Conservation (phyloP, 2,797 vertebrate species). For the Euthynnus affinis region DNA sequence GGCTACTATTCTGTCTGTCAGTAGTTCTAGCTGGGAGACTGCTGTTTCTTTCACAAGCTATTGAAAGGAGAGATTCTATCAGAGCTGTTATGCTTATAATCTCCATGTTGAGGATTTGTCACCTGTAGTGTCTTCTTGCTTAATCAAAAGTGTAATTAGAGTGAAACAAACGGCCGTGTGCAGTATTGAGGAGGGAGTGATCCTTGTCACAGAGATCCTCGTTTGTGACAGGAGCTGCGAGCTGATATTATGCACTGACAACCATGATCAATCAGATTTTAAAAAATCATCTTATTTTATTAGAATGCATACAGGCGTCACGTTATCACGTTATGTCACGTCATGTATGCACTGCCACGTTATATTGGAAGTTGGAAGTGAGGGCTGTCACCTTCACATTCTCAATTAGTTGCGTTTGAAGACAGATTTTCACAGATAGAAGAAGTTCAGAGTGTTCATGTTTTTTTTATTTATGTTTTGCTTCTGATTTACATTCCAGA, state of each 20-base stretch:
- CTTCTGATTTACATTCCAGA: slow-evolving; percentile 54
- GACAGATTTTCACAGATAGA: slow-evolving; percentile 18
- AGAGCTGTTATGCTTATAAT: slow-evolving; percentile 21
- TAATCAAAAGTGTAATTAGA: slow-evolving; percentile 61
- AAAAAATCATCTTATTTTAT: slow-evolving; percentile 49
- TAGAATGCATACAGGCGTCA: slow-evolving; percentile 58
- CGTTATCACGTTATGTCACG: slow-evolving; percentile 55
- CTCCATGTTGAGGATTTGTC: slow-evolving; percentile 16
- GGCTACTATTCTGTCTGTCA: slow-evolving; percentile 17
- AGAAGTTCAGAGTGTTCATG: slow-evolving; percentile 18
- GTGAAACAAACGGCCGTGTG: slow-evolving; percentile 40
- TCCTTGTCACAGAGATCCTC: slow-evolving; percentile 38
- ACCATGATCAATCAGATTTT: slow-evolving; percentile 43
- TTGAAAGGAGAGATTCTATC: slow-evolving; percentile 28
- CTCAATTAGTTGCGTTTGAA: slow-evolving; percentile 53
- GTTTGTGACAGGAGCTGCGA: slow-evolving; percentile 34
- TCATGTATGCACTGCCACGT: slow-evolving; percentile 53
- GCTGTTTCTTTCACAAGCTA: slow-evolving; percentile 6
- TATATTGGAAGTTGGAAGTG: slow-evolving; percentile 47
- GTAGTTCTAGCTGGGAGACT: not conserved
- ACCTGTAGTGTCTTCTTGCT: slow-evolving; percentile 43
- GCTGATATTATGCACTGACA: slow-evolving; percentile 43
- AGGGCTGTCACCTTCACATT: slow-evolving; percentile 39
- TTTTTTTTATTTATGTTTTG: slow-evolving; percentile 62
- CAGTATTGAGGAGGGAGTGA: not conserved